A percentile compares a stretch with the other conserved stretches of the same genome.
Conservation (phyloP, 2,888 invertebrate genomes). For the Aphidoletes aphidimyza region DNA sequence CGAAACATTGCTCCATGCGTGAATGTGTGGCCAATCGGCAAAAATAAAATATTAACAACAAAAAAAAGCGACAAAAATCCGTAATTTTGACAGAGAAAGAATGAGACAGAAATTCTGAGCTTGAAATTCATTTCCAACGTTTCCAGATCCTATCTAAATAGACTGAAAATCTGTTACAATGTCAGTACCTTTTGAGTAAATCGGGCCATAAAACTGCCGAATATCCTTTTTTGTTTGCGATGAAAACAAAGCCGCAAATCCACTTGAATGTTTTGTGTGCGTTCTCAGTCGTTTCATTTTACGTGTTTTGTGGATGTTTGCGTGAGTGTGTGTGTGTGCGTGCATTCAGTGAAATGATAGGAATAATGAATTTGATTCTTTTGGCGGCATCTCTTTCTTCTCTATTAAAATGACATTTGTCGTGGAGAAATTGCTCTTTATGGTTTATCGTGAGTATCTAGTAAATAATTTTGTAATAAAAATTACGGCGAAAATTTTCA, state of each 20-base stretch:
- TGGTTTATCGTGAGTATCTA: neutral
- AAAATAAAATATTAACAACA: neutral
- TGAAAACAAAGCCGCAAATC: constrained; percentile 19
- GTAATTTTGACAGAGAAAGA: no score
- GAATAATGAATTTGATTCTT: neutral
- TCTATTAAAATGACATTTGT: constrained; percentile 28
- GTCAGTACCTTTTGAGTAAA: neutral
- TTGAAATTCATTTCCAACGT: no score
- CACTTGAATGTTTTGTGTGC: neutral
- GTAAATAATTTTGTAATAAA: no score
- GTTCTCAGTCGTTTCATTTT: neutral
- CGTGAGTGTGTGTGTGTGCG: no score
- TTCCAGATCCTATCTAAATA: constrained; percentile 38
- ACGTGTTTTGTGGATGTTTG: neutral
- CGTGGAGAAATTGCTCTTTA: constrained; percentile 16
- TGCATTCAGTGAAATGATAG: no score
- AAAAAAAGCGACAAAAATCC: no score
- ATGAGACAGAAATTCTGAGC: no score
- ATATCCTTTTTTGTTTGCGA: constrained; percentile 49
- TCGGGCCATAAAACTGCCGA: constrained; percentile 15
- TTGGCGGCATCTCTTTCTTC: constrained; percentile 49
- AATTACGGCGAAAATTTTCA: neutral
- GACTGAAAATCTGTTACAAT: constrained; percentile 17
- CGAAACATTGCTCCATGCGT: neutral
- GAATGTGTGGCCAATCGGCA: neutral